phyloP scores from a whole-genome alignment of 2,888 invertebrate genomes.

The Heteromurus nitidus region DNA sequence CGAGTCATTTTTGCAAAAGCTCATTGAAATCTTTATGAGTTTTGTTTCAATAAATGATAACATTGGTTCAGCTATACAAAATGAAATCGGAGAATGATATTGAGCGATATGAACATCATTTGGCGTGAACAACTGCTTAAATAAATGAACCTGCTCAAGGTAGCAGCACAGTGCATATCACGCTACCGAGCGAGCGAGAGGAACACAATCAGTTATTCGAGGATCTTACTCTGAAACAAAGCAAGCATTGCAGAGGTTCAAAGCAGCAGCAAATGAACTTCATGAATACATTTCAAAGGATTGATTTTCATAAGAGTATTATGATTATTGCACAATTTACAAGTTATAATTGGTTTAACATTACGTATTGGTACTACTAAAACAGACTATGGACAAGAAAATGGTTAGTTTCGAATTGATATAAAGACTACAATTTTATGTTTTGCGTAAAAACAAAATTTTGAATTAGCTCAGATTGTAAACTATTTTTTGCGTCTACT shows the following conservation, averaged over 20 bases:
- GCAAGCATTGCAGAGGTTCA: too few species aligned
- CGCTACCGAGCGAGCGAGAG: slow-evolving; percentile 30
- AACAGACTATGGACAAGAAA: neutral
- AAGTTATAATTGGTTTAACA: too few species aligned
- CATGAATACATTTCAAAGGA: too few species aligned
- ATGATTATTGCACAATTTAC: too few species aligned
- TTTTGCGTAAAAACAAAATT: too few species aligned
- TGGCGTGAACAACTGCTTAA: neutral
- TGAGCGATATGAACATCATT: neutral
- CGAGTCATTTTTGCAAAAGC: slow-evolving; percentile 26
- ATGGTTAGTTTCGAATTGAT: too few species aligned
- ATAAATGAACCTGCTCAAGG: slow-evolving; percentile 28
- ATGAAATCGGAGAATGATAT: neutral
- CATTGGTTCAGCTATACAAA: neutral
- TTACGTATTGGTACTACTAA: neutral
- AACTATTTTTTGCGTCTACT: neutral
- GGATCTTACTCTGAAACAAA: slow-evolving; percentile 25
- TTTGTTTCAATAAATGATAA: neutral
- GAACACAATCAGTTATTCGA: too few species aligned
- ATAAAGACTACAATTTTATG: too few species aligned
- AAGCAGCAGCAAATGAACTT: too few species aligned
- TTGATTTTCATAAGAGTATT: too few species aligned
- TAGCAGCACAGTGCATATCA: slow-evolving; percentile 7
- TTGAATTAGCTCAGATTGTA: too few species aligned
- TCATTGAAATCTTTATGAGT: neutral